Base-by-base conservation (phyloP, 2,888 invertebrate species). In the Epirrita christyi region DNA sequence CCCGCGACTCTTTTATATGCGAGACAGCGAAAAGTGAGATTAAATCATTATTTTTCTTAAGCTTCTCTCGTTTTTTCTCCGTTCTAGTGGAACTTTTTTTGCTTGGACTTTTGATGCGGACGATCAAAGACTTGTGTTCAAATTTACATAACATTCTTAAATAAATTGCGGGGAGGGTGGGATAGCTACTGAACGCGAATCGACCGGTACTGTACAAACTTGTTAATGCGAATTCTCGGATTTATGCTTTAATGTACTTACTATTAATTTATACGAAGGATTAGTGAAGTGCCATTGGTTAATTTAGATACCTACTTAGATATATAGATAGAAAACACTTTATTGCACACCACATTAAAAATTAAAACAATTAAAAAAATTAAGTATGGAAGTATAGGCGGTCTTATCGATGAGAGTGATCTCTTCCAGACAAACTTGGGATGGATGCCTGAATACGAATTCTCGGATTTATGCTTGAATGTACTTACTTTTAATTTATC, bases 1-100 rank as follows among this genome's bases (percentile, higher is more conserved):
- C 76, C 70, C 66, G 65, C 73, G 57, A 63, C 81, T 83, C 86
- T 85, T 92, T 92, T 91, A 92, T 92, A 92, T 92, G 91, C 91
- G 88, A 84, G 88, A 86, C 90, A 80, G 86, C 88, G 89, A 86
- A 87, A 90, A 92, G 89, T 83, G 82, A 89, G 92, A 92, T 93
- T 92, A 92, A 92, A 92, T 93, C 92, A 93, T 93, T 92, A 92
- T 92, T 92, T 92, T 92, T 92, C 90, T 89, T 90, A 90, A 92
- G 92, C 92, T 83, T 76, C 87, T 85, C 86, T 81, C 86, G 86
- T 84, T 89, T 90, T 88, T 89, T 87, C 85, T 82, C 73, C 80
- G 76, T 80, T 83, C 80, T 77, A 82, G 79, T 83, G 80, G 85
- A 87, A 88, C 75, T 85, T 91, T 89, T n/a, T 90, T 88, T 87